These are phyloP conservation scores for Diarsia mendica DNA, from an alignment of 2,888 invertebrate species.

Conservation along the genomic window DNA sequence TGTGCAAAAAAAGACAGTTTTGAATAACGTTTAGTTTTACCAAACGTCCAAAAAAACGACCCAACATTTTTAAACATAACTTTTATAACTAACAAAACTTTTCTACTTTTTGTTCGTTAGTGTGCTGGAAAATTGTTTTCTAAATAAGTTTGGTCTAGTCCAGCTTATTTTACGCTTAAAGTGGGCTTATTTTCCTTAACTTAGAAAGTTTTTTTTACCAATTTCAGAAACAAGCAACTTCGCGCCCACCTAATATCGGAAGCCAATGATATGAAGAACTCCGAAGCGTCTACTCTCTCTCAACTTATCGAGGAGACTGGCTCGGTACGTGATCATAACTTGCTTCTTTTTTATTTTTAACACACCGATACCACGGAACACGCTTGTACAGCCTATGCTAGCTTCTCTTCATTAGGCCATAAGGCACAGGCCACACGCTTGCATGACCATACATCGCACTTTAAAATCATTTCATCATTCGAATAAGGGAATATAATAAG, in stretches of 20 bases:
- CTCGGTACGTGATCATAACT: slow-evolving; percentile 78
- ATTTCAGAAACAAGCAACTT: slow-evolving; percentile 92
- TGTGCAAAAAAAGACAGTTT: not conserved
- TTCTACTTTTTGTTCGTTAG: no score
- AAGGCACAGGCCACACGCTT: slow-evolving; percentile 68
- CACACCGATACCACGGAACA: slow-evolving; percentile 61
- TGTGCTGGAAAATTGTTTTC: no score
- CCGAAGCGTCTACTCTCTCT: slow-evolving; percentile 88
- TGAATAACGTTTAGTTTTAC: not conserved
- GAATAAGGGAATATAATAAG: slow-evolving; percentile 34
- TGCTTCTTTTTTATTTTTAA: slow-evolving; percentile 27
- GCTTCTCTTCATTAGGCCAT: slow-evolving; percentile 65
- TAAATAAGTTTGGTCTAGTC: no score
- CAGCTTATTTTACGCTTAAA: no score
- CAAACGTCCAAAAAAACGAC: not conserved
- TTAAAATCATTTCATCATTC: slow-evolving; percentile 54
- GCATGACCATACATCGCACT: slow-evolving; percentile 71
- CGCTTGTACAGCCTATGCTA: slow-evolving; percentile 76
- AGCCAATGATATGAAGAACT: slow-evolving; percentile 90
- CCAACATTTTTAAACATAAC: no score
- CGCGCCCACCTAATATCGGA: slow-evolving; percentile 94
- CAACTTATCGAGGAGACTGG: slow-evolving; percentile 89
- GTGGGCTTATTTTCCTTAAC: not conserved
- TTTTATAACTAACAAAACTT: no score
- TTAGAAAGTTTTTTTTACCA: not conserved